Evolutionary conservation across 2,797 vertebrate species (phyloP), one percentile per base, ranked within the genome.

Genomic region (Simalia tracyae): DNA sequence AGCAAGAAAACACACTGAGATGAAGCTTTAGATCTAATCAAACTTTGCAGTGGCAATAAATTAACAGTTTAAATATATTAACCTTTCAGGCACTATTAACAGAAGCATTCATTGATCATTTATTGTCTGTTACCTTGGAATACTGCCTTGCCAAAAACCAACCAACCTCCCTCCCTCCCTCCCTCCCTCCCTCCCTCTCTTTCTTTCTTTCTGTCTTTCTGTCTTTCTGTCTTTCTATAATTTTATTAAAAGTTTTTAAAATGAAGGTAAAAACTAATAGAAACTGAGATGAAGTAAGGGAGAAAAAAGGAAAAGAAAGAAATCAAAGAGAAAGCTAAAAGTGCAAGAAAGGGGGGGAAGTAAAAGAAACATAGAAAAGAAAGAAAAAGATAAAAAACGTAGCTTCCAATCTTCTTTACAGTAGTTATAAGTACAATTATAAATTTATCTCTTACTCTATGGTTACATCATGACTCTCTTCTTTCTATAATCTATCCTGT

Each of bases 31-130:
- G 50, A 84, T 91, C 63, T 72, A 64, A 90, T 64, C 60, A 7
- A 26, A 61, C 31, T 84, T 66, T 57, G 92, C 1, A 1, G 7
- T 31, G 86, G 90, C 87, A 92, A 92, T 92, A 94, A 94, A 94
- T 95, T 72, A 90, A 12, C 4, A 5, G 86, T 96, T 95, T 92
- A 95, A 94, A 93, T 87, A 60, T 57, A 94, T 94, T 3, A 93
- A 56, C 61, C 93, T 93, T 96, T 93, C 81, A 86, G 95, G 76
- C 90, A 94, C 92, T 89, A 28, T 93, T 94, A 93, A 84, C 59
- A 56, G 88, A 94, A 95, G 92, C 76, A 93, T 89, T 87, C 19
- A 0, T 92, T 92, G 57, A 84, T 95, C 90, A 42, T 94, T 92
- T 93, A 10, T 92, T 92, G 68, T 60, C 54, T 42, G 90, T 87